These are phyloP conservation scores for Brienomyrus longianalis DNA, from an alignment of 2,113 vertebrate species.

Conservation along the genomic window DNA sequence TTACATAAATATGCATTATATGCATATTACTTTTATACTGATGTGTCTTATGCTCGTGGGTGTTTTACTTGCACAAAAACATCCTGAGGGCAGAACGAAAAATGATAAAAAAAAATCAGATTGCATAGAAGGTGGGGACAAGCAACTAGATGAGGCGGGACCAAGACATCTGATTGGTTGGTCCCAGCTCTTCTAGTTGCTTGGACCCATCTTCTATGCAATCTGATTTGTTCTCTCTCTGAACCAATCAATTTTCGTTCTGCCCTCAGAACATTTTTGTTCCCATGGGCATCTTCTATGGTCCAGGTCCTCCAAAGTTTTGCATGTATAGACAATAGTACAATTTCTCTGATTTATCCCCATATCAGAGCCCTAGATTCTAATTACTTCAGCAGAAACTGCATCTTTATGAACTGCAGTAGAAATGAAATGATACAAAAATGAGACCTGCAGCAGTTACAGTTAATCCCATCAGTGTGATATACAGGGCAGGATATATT, in stretches of 20 bases:
- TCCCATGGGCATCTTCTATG: background rate
- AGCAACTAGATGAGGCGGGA: too few species aligned
- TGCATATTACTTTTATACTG: background rate
- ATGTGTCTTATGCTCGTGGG: background rate
- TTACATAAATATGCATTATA: background rate
- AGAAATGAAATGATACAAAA: background rate
- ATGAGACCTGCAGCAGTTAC: background rate
- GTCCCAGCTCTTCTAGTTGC: too few species aligned
- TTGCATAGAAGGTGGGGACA: too few species aligned
- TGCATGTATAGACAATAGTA: background rate
- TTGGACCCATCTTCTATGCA: too few species aligned
- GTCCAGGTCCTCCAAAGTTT: background rate
- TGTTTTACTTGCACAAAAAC: too few species aligned
- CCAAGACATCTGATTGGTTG: too few species aligned
- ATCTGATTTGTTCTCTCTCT: too few species aligned
- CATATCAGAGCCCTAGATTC: background rate
- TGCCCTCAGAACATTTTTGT: too few species aligned
- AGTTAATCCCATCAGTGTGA: background rate
- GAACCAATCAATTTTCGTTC: too few species aligned
- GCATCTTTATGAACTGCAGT: background rate
- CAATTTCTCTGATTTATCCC: background rate
- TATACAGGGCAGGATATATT: background rate
- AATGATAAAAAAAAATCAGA: too few species aligned
- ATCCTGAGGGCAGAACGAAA: too few species aligned
- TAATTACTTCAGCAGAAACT: background rate